Percentiles rank a stretch among this genome's conserved stretches.
phyloP scores from a whole-genome alignment of 2,888 invertebrate species.

The Acrobasis consociella region DNA sequence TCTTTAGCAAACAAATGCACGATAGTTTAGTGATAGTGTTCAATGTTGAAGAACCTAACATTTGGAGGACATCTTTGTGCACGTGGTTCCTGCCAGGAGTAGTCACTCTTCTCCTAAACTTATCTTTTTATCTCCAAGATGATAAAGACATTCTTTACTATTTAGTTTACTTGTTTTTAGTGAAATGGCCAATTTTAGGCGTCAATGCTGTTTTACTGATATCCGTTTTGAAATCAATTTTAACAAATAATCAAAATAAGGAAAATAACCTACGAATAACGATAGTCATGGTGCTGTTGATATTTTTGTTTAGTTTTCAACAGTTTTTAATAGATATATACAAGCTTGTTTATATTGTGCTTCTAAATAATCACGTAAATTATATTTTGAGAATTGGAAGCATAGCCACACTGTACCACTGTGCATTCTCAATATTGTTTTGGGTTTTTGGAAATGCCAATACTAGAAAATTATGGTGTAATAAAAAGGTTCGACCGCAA shows the following conservation, averaged over 20 bases:
- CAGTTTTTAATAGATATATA: constrained; percentile 57
- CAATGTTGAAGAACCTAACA: constrained; percentile 35
- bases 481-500: neutral
- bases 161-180: constrained; percentile 45
- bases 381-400: constrained; percentile 38
- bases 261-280: constrained; percentile 52
- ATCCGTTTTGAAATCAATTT: constrained; percentile 52
- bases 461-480: constrained; percentile 60
- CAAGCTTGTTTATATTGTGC: constrained; percentile 47
- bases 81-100: constrained; percentile 56
- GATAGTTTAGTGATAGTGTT: constrained; percentile 63
- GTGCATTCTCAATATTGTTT: constrained; percentile 61
- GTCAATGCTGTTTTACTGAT: constrained; percentile 56
- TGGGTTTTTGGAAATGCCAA: constrained; percentile 70
- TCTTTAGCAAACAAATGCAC: constrained; percentile 67
- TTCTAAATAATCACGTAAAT: constrained; percentile 31
- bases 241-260: constrained; percentile 46
- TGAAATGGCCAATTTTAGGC: constrained; percentile 66
- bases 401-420: constrained; percentile 59
- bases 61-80: constrained; percentile 50
- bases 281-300: constrained; percentile 57
- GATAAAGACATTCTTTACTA: constrained; percentile 34
- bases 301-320: constrained; percentile 66
- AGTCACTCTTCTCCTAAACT: constrained; percentile 37
- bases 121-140: constrained; percentile 31